Evolutionary conservation across 2,113 vertebrate genomes (phyloP).

Genomic region (Malurus alboscapulatus): DNA sequence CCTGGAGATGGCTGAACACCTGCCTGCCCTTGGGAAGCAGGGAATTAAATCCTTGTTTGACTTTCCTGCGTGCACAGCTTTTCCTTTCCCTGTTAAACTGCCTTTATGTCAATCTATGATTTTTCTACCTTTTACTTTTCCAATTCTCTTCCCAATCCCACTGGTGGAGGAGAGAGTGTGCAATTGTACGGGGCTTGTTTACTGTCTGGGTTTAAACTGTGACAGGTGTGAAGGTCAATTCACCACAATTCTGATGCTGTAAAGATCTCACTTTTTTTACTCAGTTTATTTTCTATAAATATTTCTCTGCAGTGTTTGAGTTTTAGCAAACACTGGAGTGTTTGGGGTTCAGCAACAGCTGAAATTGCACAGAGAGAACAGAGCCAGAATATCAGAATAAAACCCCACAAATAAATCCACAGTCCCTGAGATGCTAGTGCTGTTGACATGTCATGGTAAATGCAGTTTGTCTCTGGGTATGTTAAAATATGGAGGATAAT

Average conservation of each 20-base stretch:
- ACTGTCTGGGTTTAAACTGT: background rate
- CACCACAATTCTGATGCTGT: background rate
- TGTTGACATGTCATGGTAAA: background rate
- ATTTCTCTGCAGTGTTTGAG: background rate
- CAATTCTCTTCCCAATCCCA: background rate
- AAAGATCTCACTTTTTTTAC: background rate
- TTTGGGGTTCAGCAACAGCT: background rate
- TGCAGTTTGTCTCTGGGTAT: background rate
- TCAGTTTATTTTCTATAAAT: background rate
- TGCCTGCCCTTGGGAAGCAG: background rate
- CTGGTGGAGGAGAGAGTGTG: background rate
- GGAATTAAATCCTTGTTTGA: background rate
- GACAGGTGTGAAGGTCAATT: background rate
- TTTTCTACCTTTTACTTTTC: background rate
- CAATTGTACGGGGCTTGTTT: accelerated
- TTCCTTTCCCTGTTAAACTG: background rate
- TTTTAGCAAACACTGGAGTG: background rate
- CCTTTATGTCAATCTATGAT: background rate
- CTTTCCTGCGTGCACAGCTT: background rate
- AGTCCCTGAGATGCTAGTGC: background rate
- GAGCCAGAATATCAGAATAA: background rate
- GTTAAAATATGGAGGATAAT: background rate
- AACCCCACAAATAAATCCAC: background rate
- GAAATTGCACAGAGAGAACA: background rate
- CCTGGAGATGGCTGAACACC: background rate